Percentiles rank a stretch among this genome's conserved stretches.
phyloP scores from a whole-genome alignment of 2,113 vertebrate species.

The Clinocottus analis region DNA sequence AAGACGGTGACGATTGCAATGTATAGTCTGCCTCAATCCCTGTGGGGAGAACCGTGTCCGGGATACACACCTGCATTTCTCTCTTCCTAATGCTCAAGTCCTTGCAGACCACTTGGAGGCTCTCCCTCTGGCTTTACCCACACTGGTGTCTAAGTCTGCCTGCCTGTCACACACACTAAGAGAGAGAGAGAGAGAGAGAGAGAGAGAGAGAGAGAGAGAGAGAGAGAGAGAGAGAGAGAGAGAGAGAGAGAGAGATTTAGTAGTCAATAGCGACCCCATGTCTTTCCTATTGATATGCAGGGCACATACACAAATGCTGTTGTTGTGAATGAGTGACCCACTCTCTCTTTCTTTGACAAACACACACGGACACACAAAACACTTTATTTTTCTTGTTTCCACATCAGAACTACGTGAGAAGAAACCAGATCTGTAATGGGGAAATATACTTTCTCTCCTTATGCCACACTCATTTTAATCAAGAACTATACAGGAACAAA shows the following conservation, averaged over 20 bases:
- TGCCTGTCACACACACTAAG: background rate
- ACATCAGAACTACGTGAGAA: background rate
- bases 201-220: background rate
- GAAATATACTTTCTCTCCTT: background rate
- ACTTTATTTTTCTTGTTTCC: background rate
- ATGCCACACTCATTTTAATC: too few relatives aligned
- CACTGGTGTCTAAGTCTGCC: background rate
- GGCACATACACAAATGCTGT: slow-evolving; percentile 57
- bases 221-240: background rate
- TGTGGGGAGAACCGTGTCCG: slow-evolving; percentile 9
- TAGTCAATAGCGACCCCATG: slow-evolving; percentile 56
- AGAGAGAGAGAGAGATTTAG: slow-evolving; percentile 13
- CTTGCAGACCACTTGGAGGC: background rate
- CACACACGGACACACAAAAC: background rate
- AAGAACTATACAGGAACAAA: background rate
- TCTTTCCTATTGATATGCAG: slow-evolving; percentile 72
- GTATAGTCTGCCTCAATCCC: slow-evolving; percentile 42
- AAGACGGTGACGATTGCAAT: slow-evolving; percentile 27
- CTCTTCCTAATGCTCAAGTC: background rate
- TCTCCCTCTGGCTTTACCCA: background rate
- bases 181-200: background rate
- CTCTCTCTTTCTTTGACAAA: background rate
- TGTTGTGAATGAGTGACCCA: slow-evolving; percentile 46
- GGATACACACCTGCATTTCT: background rate
- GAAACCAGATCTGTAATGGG: background rate